Base-by-base conservation (phyloP, 1,140 invertebrate species). In the Steinernema feltiae region DNA sequence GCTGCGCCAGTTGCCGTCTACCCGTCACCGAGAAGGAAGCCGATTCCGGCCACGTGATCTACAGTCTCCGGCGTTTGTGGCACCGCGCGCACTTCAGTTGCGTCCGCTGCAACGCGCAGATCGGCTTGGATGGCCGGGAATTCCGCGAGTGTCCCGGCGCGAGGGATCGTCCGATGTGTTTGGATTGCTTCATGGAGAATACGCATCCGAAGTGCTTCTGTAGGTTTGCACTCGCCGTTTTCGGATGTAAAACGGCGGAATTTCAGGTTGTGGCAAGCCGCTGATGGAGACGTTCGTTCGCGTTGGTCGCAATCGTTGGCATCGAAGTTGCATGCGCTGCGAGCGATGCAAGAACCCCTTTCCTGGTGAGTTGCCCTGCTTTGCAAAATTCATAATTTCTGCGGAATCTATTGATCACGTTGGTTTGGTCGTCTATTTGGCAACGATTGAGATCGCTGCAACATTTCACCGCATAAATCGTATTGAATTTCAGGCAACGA, bases 111-210 rank as follows among this genome's bases (percentile, higher is more conserved):
- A 63, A 63, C 24, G 53, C 24, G 7, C 15, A 12, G 12, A 63
- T 63, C 53, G 53, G 53, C 7, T 15, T 17, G 12, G 53, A 63
- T 63, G 12, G 12, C 2, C 53, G 53, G 7, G 53, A 63, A 15
- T 63, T 63, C 24, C 53, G 53, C 53, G 53, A 63, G 24, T n/a
- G 53, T 63, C 53, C 53, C 24, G 53, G 53, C 24, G 53, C 53
- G 2, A 63, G 24, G 53, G 53, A 63, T 21, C 12, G 53, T 3
- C 53, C 53, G 3, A 63, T 63, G 53, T 63, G 53, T 21, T 27
- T 63, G 15, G 53, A 63, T 21, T 63, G 53, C 24, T 63, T n/a
- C 24, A 63, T 63, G 53, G 53, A 63, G 24, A 63, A 7, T 7
- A 63, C 53, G 12, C 53, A 63, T 27, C 53, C 53, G 3, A 63